These are phyloP conservation scores for Pseudopodoces humilis DNA, from an alignment of 2,113 vertebrate species.

Conservation along the genomic window DNA sequence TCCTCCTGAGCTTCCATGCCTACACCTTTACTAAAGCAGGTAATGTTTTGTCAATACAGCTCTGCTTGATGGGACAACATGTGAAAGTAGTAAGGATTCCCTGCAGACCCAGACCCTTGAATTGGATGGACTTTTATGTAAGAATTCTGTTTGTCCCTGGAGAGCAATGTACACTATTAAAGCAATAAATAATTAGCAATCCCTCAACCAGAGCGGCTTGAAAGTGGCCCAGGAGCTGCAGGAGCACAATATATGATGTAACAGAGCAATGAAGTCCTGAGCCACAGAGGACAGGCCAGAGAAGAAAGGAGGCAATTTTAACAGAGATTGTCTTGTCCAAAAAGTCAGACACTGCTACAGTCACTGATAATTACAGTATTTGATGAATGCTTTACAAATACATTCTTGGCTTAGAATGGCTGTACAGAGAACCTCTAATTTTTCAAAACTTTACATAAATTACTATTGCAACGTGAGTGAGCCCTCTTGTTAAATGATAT, in stretches of 20 bases:
- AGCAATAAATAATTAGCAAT: constrained; percentile 2
- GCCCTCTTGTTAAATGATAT: not conserved
- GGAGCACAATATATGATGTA: not conserved
- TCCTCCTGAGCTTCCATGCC: not conserved
- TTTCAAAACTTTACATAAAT: not conserved
- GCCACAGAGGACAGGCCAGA: not conserved
- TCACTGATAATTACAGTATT: not conserved
- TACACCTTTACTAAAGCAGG: not conserved
- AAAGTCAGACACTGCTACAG: not conserved
- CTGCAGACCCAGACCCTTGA: not conserved
- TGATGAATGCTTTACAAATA: not conserved
- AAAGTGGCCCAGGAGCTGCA: not conserved
- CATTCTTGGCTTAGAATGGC: not conserved
- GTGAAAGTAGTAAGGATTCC: not conserved
- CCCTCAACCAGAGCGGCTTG: not conserved
- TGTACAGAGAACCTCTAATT: not conserved
- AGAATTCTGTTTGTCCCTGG: not conserved
- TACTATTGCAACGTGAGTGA: not conserved
- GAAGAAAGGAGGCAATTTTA: not conserved
- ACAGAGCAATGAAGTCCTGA: not conserved
- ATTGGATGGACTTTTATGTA: not conserved
- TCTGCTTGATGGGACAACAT: not conserved
- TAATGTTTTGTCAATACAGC: not conserved
- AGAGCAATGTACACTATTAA: not conserved
- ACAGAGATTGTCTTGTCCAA: not conserved